These are phyloP conservation scores for Anoplopoma fimbria DNA, from an alignment of 2,113 vertebrate genomes.

Conservation along the genomic window DNA sequence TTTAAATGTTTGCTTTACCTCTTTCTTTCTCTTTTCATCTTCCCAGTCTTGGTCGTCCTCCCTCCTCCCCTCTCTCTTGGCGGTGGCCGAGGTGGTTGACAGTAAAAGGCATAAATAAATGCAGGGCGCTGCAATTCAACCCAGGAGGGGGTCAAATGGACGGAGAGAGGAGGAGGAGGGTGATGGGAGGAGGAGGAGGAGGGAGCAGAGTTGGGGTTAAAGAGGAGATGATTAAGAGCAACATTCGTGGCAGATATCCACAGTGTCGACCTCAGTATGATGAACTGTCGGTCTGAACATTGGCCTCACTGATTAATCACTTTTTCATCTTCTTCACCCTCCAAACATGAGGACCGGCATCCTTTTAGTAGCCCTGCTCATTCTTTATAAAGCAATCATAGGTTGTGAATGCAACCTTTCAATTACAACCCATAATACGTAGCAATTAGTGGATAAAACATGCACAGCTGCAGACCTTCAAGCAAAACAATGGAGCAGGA, in stretches of 20 bases:
- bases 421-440: too few species aligned
- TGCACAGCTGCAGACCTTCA: too few species aligned
- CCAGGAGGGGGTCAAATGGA: neutral
- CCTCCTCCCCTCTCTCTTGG: constrained; percentile 7
- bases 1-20: too few species aligned
- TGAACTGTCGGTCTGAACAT: too few species aligned
- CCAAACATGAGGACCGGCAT: neutral
- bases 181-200: neutral
- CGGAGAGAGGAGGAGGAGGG: neutral
- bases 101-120: constrained; percentile 45
- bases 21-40: constrained; percentile 15
- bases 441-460: too few species aligned
- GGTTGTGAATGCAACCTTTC: too few species aligned
- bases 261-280: too few species aligned
- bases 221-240: neutral
- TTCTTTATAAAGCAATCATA: neutral
- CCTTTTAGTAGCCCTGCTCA: too few species aligned
- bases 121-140: constrained; percentile 30
- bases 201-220: neutral
- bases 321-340: neutral
- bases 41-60: too few species aligned
- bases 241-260: too few species aligned
- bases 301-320: neutral
- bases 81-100: constrained; percentile 26
- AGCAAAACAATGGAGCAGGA: too few species aligned